A percentile compares a stretch with the other conserved stretches of the same genome.
phyloP scores from a whole-genome alignment of 2,113 vertebrate species.

The Ophiodon elongatus region DNA sequence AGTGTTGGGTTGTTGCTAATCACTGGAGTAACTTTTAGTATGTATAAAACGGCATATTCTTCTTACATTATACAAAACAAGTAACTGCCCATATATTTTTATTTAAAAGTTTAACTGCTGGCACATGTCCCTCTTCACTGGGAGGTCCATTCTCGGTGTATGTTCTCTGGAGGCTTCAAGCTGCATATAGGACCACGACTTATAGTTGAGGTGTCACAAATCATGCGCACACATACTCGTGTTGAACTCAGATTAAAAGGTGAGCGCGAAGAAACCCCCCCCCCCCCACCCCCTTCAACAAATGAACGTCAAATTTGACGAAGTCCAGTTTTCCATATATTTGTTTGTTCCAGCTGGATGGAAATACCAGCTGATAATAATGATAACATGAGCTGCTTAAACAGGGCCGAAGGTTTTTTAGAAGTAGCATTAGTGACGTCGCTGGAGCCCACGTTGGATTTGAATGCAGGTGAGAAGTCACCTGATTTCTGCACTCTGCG shows the following conservation, averaged over 20 bases:
- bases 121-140: neutral
- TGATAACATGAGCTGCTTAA: neutral
- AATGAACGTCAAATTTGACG: neutral
- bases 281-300: neutral
- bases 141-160: neutral
- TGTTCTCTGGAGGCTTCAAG: neutral
- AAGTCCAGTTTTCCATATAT: neutral
- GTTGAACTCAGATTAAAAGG: neutral
- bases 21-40: no score
- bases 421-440: neutral
- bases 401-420: neutral
- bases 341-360: neutral
- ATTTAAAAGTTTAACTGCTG: neutral
- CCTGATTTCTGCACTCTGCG: conserved; percentile 22
- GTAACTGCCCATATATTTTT: neutral
- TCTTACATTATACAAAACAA: neutral
- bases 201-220: neutral
- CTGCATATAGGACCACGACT: neutral
- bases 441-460: neutral
- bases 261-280: neutral
- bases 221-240: neutral
- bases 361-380: neutral
- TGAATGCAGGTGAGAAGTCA: conserved; percentile 61
- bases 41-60: neutral
- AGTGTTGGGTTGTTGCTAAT: neutral